A percentile compares a stretch with the other conserved stretches of the same genome.
phyloP scores from a whole-genome alignment of 2,797 vertebrate species.

The Nyctalus aviator region DNA sequence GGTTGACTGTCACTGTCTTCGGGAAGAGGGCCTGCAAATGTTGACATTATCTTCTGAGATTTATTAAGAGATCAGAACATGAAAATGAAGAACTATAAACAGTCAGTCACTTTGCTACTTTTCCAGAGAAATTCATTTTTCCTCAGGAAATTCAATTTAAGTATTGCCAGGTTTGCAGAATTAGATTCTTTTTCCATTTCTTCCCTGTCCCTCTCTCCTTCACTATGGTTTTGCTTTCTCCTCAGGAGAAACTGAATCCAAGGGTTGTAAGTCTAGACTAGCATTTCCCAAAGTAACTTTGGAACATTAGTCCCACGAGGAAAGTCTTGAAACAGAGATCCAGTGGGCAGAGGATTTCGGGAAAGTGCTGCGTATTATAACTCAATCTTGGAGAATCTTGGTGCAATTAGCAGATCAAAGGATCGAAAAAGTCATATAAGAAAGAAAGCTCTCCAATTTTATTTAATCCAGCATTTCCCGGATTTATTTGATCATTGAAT shows the following conservation, averaged over 20 bases:
- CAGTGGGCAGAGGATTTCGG: constrained; percentile 42
- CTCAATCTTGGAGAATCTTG: constrained; percentile 40
- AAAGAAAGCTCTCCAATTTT: constrained; percentile 67
- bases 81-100: constrained; percentile 57
- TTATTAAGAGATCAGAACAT: constrained; percentile 50
- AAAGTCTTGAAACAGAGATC: constrained; percentile 60
- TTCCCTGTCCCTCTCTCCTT: constrained; percentile 39
- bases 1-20: not conserved
- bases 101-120: not conserved
- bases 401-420: constrained; percentile 73
- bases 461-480: constrained; percentile 75
- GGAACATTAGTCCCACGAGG: constrained; percentile 72
- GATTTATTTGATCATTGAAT: constrained; percentile 64
- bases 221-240: constrained; percentile 69
- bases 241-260: constrained; percentile 67
- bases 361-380: constrained; percentile 62
- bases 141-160: constrained; percentile 53
- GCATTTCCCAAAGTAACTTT: constrained; percentile 69
- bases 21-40: not conserved
- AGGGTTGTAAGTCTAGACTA: constrained; percentile 70
- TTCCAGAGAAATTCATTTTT: constrained; percentile 67
- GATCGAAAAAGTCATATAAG: constrained; percentile 59
- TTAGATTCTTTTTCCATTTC: constrained; percentile 72
- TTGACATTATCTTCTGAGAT: constrained; percentile 5
- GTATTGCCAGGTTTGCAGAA: constrained; percentile 52